phyloP scores from a whole-genome alignment of 1,140 invertebrate genomes.

The Orius insidiosus region DNA sequence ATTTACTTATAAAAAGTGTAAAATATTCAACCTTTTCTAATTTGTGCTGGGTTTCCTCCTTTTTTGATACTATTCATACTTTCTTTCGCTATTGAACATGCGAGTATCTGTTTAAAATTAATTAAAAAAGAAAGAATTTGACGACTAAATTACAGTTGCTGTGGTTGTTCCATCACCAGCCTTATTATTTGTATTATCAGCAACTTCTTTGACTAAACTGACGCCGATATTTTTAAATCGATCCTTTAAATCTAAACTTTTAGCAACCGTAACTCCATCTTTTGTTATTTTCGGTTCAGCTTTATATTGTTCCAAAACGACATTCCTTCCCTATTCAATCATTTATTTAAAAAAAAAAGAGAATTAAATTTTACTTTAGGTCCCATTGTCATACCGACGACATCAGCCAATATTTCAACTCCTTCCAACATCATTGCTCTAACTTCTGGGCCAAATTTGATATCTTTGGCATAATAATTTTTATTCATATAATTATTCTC shows the following conservation, averaged over 20 bases:
- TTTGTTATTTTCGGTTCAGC: constrained; percentile 60
- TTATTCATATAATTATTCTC: no score
- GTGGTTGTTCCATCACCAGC: constrained; percentile 61
- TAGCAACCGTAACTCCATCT: constrained; percentile 63
- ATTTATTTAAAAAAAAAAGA: neutral
- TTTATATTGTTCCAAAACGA: constrained; percentile 57
- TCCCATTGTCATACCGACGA: constrained; percentile 13
- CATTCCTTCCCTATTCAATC: constrained; percentile 42
- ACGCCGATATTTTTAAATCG: constrained; percentile 60
- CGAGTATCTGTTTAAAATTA: neutral
- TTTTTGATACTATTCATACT: constrained; percentile 2
- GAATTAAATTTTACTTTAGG: constrained; percentile 8
- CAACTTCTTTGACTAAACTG: constrained; percentile 55
- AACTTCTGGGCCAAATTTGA: constrained; percentile 10
- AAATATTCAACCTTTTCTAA: neutral
- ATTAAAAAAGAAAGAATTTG: neutral
- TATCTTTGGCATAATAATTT: constrained; percentile 10
- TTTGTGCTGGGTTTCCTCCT: constrained; percentile 4
- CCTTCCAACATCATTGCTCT: constrained; percentile 10
- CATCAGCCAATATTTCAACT: constrained; percentile 11
- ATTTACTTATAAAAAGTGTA: neutral
- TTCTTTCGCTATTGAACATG: constrained; percentile 2
- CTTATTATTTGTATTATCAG: constrained; percentile 57
- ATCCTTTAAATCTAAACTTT: constrained; percentile 51
- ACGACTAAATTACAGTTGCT: constrained; percentile 43